These are phyloP conservation scores for Odocoileus virginianus DNA, from an alignment of 2,113 vertebrate species.

Conservation along the genomic window DNA sequence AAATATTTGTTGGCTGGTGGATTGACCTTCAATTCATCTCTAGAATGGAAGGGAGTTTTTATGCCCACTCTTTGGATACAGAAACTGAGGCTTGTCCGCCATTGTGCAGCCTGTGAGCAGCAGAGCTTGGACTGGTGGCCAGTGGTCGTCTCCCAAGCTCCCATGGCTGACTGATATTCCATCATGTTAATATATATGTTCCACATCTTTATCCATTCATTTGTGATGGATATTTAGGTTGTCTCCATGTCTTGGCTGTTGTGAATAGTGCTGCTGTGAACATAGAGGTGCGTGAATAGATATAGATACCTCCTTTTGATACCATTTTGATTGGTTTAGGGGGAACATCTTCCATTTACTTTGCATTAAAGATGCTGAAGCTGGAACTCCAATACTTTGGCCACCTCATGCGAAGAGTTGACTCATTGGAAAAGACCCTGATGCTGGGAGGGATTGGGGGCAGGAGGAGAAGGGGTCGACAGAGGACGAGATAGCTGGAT, in stretches of 20 bases:
- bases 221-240: background rate
- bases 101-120: background rate
- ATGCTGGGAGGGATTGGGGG: no score
- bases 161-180: background rate
- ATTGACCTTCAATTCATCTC: background rate
- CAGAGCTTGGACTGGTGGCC: background rate
- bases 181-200: background rate
- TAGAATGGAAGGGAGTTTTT: background rate
- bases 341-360: background rate
- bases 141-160: background rate
- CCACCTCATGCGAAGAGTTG: no score
- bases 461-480: no score
- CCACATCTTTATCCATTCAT: background rate
- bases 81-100: background rate
- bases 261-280: background rate
- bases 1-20: background rate
- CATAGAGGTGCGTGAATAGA: background rate
- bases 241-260: background rate
- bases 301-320: background rate
- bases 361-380: background rate
- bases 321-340: background rate
- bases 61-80: background rate
- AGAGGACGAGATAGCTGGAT: no score
- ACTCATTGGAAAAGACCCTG: no score
- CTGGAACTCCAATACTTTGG: no score